Percentiles rank a stretch among this genome's conserved stretches.
phyloP scores from a whole-genome alignment of 2,797 vertebrate species.

The Sebastes miniatus region DNA sequence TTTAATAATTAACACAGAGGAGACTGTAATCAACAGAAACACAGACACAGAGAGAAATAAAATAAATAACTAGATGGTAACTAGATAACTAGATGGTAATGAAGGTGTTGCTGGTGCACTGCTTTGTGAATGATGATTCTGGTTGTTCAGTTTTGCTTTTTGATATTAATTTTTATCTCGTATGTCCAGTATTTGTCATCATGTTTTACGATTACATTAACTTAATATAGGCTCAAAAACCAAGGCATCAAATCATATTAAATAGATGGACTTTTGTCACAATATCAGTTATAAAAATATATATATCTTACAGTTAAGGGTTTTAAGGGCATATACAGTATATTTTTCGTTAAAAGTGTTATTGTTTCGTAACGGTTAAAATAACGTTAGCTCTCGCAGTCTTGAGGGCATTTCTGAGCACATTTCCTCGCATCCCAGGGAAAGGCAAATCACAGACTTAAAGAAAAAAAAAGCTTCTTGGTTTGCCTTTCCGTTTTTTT shows the following conservation, averaged over 20 bases:
- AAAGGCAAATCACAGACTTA: conserved; percentile 65
- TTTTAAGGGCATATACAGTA: conserved; percentile 77
- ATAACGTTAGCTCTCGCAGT: conserved; percentile 57
- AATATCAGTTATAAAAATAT: conserved; percentile 87
- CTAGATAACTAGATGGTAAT: conserved; percentile 2
- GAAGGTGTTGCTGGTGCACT: conserved; percentile 70
- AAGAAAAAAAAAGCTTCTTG: conserved; percentile 47
- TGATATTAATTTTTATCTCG: conserved; percentile 16
- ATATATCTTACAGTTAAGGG: conserved; percentile 81
- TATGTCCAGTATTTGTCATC: conserved; percentile 29
- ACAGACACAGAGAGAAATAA: conserved; percentile 15
- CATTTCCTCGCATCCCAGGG: conserved; percentile 39
- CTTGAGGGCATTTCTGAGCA: conserved; percentile 55
- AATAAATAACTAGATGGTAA: conserved; percentile 24
- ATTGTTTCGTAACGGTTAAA: conserved; percentile 63
- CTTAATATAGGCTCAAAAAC: conserved; percentile 49
- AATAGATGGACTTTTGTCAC: conserved; percentile 73
- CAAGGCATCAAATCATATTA: conserved; percentile 71
- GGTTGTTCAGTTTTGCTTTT: conserved; percentile 36
- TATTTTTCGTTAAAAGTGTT: conserved; percentile 69
- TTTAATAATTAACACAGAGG: conserved; percentile 22
- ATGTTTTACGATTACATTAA: conserved; percentile 32
- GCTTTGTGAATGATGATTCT: conserved; percentile 35
- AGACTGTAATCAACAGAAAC: conserved; percentile 12
- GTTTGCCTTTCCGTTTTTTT: conserved; percentile 63